phyloP scores from a whole-genome alignment of 64 coral and sea anemone genomes.

The Stichodactyla helianthus region DNA sequence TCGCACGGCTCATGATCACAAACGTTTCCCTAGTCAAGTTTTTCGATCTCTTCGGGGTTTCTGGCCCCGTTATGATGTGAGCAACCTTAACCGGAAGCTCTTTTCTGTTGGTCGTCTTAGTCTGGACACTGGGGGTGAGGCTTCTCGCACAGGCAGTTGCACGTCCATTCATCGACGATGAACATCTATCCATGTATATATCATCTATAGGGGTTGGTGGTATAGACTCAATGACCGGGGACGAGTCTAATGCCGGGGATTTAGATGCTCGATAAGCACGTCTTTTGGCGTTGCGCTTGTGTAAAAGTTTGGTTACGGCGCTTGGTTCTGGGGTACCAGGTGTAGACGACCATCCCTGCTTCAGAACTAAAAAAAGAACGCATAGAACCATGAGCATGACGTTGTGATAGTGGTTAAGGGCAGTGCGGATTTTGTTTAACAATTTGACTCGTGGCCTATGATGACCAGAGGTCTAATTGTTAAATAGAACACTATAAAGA shows the following conservation, averaged over 20 bases:
- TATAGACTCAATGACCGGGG: not conserved
- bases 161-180: not conserved
- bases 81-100: constrained; percentile 61
- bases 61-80: constrained; percentile 31
- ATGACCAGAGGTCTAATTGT: too few species aligned
- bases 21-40: constrained; percentile 74
- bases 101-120: constrained; percentile 18
- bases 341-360: constrained; percentile 54
- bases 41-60: constrained; percentile 14
- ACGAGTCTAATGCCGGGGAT: constrained; percentile 5
- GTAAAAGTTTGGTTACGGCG: constrained; percentile 27
- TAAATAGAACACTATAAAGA: too few species aligned
- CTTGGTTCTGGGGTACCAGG: constrained; percentile 64
- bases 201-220: not conserved
- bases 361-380: constrained; percentile 44
- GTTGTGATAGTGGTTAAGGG: too few species aligned
- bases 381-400: too few species aligned
- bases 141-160: constrained; percentile 35
- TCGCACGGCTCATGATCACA: constrained; percentile 58
- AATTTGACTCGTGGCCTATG: too few species aligned
- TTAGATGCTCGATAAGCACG: not conserved
- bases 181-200: not conserved
- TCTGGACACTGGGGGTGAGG: constrained; percentile 20
- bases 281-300: constrained; percentile 32
- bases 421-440: too few species aligned